A percentile compares a stretch with the other conserved stretches of the same genome.
Conservation (phyloP, 2,888 invertebrate species). For the Vannuccia rotundouncinata region DNA sequence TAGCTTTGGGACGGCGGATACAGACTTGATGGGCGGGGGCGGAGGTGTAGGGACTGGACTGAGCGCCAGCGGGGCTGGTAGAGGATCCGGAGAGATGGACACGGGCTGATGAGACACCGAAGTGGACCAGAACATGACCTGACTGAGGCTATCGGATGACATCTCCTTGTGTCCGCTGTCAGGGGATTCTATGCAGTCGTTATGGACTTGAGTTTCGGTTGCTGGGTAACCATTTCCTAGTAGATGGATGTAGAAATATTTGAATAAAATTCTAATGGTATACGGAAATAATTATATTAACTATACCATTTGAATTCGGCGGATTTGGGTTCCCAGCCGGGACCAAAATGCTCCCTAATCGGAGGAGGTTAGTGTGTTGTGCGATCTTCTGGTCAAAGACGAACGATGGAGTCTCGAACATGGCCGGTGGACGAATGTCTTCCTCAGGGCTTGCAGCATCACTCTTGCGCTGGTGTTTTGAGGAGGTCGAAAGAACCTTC, state of each 20-base stretch:
- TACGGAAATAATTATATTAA: no score
- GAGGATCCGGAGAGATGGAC: neutral
- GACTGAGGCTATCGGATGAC: slow-evolving; percentile 18
- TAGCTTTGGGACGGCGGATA: neutral
- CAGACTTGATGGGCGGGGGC: neutral
- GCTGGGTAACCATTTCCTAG: no score
- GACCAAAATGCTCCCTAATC: neutral
- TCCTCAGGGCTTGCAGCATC: neutral
- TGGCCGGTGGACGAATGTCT: neutral
- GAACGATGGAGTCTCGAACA: neutral
- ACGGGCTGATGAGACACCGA: neutral
- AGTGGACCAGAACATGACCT: slow-evolving; percentile 18
- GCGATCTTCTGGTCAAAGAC: neutral
- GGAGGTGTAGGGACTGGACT: neutral
- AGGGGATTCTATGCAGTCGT: neutral
- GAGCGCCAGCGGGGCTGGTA: neutral
- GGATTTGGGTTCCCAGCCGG: no score
- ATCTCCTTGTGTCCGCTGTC: slow-evolving; percentile 30
- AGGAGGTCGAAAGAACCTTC: no score
- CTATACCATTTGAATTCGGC: no score
- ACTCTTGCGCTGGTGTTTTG: no score
- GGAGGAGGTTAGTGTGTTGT: neutral
- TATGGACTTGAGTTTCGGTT: neutral
- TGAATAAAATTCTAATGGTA: no score
- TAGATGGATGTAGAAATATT: no score